Evolutionary conservation across 2,113 vertebrate genomes (phyloP).

Genomic region (Eubucco bourcierii): DNA sequence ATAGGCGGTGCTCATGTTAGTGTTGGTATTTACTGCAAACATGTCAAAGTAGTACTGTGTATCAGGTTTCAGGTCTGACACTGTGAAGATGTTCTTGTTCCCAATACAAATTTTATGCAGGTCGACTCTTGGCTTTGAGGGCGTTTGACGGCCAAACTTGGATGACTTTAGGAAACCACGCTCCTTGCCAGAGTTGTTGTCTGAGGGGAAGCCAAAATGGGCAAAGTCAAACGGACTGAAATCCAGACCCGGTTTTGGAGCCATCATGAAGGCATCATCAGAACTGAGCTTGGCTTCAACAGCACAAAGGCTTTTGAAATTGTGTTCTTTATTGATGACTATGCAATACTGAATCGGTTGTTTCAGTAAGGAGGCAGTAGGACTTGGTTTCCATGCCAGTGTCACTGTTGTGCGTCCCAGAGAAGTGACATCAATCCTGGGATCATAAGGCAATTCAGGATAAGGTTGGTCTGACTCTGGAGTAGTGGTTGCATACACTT

Average conservation of each 20-base stretch:
- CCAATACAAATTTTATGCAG: constrained; percentile 90
- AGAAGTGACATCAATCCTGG: constrained; percentile 90
- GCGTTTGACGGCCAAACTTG: constrained; percentile 77
- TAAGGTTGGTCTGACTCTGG: constrained; percentile 96
- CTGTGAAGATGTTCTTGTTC: constrained; percentile 95
- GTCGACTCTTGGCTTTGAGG: constrained; percentile 80
- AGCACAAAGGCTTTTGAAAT: constrained; percentile 97
- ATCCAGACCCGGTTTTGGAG: constrained; percentile 91
- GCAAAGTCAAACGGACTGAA: constrained; percentile 96
- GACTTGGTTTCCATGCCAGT: constrained; percentile 94
- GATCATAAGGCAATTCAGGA: constrained; percentile 92
- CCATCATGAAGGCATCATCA: constrained; percentile 90
- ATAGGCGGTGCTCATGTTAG: constrained; percentile 92
- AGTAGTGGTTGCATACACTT: constrained; percentile 93
- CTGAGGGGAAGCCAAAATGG: constrained; percentile 91
- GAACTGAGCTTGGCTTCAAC: constrained; percentile 87
- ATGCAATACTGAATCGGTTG: constrained; percentile 94
- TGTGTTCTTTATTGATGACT: constrained; percentile 95
- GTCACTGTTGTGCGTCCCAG: constrained; percentile 92
- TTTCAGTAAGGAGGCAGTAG: constrained; percentile 85
- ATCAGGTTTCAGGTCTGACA: constrained; percentile 92
- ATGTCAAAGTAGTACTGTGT: constrained; percentile 98
- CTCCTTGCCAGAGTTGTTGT: constrained; percentile 81
- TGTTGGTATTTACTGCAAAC: constrained; percentile 87
- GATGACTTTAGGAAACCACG: constrained; percentile 74